Evolutionary conservation across 2,888 invertebrate genomes (phyloP).

Genomic region (Tiphia femorata): DNA sequence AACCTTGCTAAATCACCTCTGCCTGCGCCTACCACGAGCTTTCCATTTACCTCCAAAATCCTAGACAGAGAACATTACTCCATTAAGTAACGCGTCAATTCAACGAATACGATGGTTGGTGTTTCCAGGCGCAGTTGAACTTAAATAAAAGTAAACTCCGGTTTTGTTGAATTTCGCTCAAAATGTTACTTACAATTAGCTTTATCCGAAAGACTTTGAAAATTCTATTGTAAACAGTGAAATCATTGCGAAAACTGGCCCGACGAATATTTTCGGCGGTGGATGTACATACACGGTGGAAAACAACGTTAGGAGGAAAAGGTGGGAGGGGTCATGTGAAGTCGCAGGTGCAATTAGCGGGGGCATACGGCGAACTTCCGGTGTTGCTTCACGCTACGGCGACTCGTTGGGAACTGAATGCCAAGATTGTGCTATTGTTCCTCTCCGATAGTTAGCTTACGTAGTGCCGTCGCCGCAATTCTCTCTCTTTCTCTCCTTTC

Average conservation of each 20-base stretch:
- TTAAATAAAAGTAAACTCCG: no score
- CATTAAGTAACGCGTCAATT: conserved; percentile 1
- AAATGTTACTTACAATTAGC: no score
- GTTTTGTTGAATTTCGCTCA: no score
- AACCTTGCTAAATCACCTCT: conserved; percentile 81
- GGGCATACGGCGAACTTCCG: conserved; percentile 66
- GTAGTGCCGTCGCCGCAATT: conserved; percentile 28
- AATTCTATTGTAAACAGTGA: no score
- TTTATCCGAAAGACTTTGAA: no score
- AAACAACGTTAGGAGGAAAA: no score
- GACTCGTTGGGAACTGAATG: conserved; percentile 60
- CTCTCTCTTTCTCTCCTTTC: not conserved
- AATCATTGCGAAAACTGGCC: no score
- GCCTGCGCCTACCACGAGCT: conserved; percentile 77
- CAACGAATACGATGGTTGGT: not conserved
- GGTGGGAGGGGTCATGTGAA: conserved; percentile 59
- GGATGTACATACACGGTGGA: no score
- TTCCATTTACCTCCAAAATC: conserved; percentile 86
- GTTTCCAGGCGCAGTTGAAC: no score
- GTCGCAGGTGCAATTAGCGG: conserved; percentile 62
- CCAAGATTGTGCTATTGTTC: conserved; percentile 62
- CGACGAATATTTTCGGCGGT: no score
- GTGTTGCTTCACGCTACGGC: conserved; percentile 59
- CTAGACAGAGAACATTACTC: conserved; percentile 70
- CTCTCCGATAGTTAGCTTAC: conserved; percentile 41